phyloP scores from a whole-genome alignment of 2,113 vertebrate genomes.

The Seriola rivoliana region DNA sequence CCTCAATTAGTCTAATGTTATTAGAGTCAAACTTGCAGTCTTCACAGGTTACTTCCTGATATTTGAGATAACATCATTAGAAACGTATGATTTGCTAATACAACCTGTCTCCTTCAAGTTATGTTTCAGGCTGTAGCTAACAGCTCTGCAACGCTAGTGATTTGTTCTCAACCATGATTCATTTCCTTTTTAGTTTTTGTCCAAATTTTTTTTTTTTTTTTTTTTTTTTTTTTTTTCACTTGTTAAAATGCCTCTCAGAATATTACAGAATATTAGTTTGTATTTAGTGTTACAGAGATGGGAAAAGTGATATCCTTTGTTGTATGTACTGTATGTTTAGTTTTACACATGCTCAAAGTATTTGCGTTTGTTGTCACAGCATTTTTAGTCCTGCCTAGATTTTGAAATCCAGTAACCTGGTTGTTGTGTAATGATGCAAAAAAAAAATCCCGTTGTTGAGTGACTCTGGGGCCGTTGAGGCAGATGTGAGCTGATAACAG shows the following conservation, averaged over 20 bases:
- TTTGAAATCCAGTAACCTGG: not conserved
- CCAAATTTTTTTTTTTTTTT: not conserved
- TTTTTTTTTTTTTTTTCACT: not conserved
- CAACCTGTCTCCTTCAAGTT: not conserved
- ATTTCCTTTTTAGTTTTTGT: not conserved
- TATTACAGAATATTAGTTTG: not conserved
- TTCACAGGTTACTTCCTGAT: not conserved
- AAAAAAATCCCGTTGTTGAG: not conserved
- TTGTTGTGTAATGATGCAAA: not conserved
- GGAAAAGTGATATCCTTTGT: not conserved
- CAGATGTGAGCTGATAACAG: conserved; percentile 14
- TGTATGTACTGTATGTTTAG: not conserved
- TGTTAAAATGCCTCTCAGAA: not conserved
- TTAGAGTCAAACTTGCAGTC: not conserved
- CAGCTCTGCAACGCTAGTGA: not conserved
- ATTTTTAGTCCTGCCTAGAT: not conserved
- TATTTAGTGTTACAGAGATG: not conserved
- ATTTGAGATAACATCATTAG: not conserved
- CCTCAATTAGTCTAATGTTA: not conserved
- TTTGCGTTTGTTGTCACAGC: not conserved
- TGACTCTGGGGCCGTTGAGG: not conserved
- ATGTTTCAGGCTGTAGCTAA: not conserved
- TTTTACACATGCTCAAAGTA: not conserved
- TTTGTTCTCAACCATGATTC: too few relatives aligned
- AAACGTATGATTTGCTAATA: not conserved